Evolutionary conservation across 2,888 invertebrate species (phyloP).

Genomic region (Galeruca laticollis): DNA sequence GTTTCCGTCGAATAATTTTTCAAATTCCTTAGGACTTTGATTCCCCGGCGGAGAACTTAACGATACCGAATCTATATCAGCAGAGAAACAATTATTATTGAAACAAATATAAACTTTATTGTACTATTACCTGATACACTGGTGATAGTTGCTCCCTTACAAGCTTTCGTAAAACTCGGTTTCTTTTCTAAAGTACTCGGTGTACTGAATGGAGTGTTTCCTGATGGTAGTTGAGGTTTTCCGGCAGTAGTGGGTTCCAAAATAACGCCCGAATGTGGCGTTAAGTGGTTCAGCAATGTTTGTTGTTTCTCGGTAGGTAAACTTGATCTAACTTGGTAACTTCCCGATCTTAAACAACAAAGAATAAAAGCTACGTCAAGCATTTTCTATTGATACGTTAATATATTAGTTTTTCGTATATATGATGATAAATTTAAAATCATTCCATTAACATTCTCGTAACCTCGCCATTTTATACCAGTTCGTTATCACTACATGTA

Average conservation of each 20-base stretch:
- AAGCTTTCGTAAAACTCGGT: slow-evolving; percentile 67
- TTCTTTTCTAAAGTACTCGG: slow-evolving; percentile 57
- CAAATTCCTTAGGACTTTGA: slow-evolving; percentile 65
- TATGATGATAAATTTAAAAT: too few species aligned
- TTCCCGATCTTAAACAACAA: slow-evolving; percentile 71
- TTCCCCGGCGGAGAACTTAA: slow-evolving; percentile 74
- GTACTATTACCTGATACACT: slow-evolving; percentile 33
- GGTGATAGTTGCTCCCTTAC: slow-evolving; percentile 71
- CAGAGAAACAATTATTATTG: not conserved
- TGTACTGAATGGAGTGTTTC: slow-evolving; percentile 45
- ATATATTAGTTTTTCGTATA: too few species aligned
- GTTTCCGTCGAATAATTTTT: slow-evolving; percentile 56
- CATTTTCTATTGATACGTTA: too few species aligned
- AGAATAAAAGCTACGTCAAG: not conserved
- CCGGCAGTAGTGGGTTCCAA: slow-evolving; percentile 66
- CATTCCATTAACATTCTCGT: too few species aligned
- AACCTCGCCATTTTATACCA: too few species aligned
- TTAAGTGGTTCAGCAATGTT: slow-evolving; percentile 63
- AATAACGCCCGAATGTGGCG: slow-evolving; percentile 63
- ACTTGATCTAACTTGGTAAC: slow-evolving; percentile 70
- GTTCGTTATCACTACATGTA: too few species aligned
- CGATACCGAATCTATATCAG: slow-evolving; percentile 72
- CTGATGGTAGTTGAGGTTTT: slow-evolving; percentile 53
- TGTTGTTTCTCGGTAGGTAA: slow-evolving; percentile 69
- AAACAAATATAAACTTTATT: too few species aligned